These are phyloP conservation scores for Caenorhabditis inopinata DNA, from an alignment of 1,140 invertebrate genomes.

Conservation along the genomic window DNA sequence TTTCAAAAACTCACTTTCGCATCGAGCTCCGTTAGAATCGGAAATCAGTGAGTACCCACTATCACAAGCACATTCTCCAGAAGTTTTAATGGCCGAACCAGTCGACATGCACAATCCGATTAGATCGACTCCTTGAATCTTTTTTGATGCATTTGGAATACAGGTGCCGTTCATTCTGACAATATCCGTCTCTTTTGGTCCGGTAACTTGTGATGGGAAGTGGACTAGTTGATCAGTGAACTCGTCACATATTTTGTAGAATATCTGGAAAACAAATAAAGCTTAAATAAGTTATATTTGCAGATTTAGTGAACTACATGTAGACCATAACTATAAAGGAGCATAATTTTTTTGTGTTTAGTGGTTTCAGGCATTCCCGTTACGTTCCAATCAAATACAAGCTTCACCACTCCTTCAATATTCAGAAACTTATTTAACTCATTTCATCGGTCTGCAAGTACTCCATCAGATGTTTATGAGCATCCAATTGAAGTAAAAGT, in stretches of 20 bases:
- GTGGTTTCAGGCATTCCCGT: too few species aligned
- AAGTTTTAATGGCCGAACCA: not conserved
- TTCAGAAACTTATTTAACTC: too few species aligned
- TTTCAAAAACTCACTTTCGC: constrained; percentile 4
- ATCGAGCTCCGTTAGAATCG: constrained; percentile 2
- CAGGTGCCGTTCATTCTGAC: constrained; percentile 4
- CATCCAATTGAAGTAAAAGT: too few species aligned
- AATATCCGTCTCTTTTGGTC: constrained; percentile 9
- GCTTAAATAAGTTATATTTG: not conserved
- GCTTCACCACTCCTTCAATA: too few species aligned
- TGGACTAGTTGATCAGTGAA: constrained; percentile 21
- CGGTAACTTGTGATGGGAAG: not conserved
- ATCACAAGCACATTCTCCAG: constrained; percentile 10
- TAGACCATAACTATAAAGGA: too few species aligned
- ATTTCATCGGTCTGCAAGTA: too few species aligned
- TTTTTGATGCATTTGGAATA: not conserved
- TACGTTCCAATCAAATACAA: too few species aligned
- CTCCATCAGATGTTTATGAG: too few species aligned
- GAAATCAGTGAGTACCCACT: not conserved
- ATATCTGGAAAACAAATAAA: not conserved
- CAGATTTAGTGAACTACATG: too few species aligned
- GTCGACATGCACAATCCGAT: not conserved
- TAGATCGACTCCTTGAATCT: not conserved
- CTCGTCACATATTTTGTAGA: not conserved
- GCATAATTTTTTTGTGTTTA: too few species aligned